Evolutionary conservation across 2,113 vertebrate genomes (phyloP).

Genomic region (Zapus hudsonius): DNA sequence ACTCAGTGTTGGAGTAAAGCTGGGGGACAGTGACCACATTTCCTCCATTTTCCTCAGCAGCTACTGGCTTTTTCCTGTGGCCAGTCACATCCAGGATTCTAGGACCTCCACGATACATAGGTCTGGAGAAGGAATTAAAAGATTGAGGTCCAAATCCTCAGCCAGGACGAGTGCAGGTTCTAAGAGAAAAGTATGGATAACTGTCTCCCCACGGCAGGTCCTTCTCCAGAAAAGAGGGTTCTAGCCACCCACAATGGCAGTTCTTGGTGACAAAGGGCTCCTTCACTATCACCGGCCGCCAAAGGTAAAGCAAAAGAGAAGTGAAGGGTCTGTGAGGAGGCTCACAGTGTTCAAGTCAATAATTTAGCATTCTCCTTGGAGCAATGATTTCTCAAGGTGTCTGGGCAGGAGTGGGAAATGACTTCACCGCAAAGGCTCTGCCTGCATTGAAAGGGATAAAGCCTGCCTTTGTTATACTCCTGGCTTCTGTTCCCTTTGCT

Average conservation of each 20-base stretch:
- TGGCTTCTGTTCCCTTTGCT: conserved; percentile 54
- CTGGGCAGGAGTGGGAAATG: conserved; percentile 33
- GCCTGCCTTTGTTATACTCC: conserved; percentile 65
- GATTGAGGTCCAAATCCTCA: not conserved
- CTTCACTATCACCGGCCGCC: not conserved
- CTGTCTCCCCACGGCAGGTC: not conserved
- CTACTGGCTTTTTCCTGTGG: not conserved
- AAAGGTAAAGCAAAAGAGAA: not conserved
- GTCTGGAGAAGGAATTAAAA: not conserved
- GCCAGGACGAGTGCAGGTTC: not conserved
- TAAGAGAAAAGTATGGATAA: not conserved
- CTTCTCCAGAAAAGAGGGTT: not conserved
- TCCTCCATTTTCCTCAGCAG: not conserved
- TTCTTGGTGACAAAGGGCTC: not conserved
- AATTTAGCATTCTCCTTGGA: not conserved
- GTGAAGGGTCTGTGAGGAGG: not conserved
- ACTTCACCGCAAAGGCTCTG: conserved; percentile 36
- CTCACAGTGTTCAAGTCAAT: not conserved
- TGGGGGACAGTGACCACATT: not conserved
- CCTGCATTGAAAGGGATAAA: conserved; percentile 44
- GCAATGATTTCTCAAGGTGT: conserved; percentile 39
- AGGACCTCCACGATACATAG: not conserved
- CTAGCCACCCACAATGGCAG: not conserved
- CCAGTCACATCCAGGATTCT: not conserved
- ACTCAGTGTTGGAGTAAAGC: not conserved